Evolutionary conservation across 2,888 invertebrate genomes (phyloP).

Genomic region (Ophonus ardosiacus): DNA sequence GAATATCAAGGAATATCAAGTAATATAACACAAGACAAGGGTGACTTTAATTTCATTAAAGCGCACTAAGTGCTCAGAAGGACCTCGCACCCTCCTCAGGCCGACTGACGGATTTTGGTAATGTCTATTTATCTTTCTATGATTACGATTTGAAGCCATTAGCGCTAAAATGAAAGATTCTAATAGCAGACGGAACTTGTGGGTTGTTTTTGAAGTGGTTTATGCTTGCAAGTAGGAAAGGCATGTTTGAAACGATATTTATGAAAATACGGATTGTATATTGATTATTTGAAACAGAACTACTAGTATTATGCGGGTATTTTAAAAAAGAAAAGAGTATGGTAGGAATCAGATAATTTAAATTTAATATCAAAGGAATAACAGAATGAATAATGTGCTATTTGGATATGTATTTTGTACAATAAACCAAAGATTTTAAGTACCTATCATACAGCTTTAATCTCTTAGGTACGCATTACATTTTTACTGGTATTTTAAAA

Average conservation of each 20-base stretch:
- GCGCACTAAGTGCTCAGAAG: constrained; percentile 55
- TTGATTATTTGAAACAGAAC: neutral
- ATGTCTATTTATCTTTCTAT: constrained; percentile 59
- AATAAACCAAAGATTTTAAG: too few species aligned
- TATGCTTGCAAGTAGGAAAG: neutral
- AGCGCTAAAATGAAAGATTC: constrained; percentile 18
- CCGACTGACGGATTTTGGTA: constrained; percentile 54
- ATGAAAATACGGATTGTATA: neutral
- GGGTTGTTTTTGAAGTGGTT: neutral
- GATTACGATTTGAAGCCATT: constrained; percentile 54
- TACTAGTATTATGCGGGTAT: neutral
- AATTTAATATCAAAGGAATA: too few species aligned
- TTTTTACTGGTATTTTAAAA: too few species aligned
- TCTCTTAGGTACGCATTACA: too few species aligned
- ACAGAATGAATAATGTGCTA: too few species aligned
- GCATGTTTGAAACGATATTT: neutral
- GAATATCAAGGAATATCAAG: constrained; percentile 3
- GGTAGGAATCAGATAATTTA: too few species aligned
- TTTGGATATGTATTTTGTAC: too few species aligned
- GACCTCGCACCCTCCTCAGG: constrained; percentile 51
- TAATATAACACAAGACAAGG: constrained; percentile 57
- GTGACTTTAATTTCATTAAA: constrained; percentile 60
- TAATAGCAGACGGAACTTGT: neutral
- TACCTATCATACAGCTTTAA: too few species aligned
- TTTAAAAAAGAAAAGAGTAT: neutral